These are phyloP conservation scores for Porites rus DNA, from an alignment of 92 coral and sea anemone genomes.

Conservation along the genomic window DNA sequence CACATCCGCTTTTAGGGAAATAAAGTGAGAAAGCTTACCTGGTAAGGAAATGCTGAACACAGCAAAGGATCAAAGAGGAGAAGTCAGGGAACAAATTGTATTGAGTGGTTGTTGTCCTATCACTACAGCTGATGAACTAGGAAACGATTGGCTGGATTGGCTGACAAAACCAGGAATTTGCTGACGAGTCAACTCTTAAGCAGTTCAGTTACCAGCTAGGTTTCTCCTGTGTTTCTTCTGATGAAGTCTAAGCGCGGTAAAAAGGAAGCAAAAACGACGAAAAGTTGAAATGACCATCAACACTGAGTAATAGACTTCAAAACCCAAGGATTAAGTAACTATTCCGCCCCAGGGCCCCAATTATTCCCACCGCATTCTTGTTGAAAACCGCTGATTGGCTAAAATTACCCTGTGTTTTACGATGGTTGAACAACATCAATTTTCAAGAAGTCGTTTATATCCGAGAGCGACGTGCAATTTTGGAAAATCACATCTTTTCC, in stretches of 20 bases:
- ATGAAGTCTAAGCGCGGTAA: not conserved
- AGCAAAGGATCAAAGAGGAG: not conserved
- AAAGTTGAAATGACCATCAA: not conserved
- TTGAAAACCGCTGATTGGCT: not conserved
- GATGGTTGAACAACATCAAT: too few relatives aligned
- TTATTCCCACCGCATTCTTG: not conserved
- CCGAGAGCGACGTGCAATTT: too few relatives aligned
- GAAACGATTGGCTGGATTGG: not conserved
- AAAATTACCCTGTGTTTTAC: not conserved
- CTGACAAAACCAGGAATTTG: slow-evolving; percentile 5
- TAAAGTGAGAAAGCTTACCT: slow-evolving; percentile 13
- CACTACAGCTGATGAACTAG: not conserved
- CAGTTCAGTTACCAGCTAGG: too few relatives aligned
- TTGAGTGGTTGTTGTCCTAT: not conserved
- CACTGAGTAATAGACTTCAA: not conserved
- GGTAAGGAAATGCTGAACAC: not conserved
- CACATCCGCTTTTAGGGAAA: not conserved
- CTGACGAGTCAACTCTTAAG: not conserved
- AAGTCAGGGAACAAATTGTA: not conserved
- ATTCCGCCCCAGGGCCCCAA: slow-evolving; percentile 22
- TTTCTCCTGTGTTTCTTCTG: not conserved
- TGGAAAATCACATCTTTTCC: too few relatives aligned
- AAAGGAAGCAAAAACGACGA: not conserved
- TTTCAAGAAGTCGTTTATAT: too few relatives aligned
- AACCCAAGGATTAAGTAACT: not conserved